Base-by-base conservation (phyloP, 53 echinoderm and acorn worm genomes). In the Echinarachnius parma region DNA sequence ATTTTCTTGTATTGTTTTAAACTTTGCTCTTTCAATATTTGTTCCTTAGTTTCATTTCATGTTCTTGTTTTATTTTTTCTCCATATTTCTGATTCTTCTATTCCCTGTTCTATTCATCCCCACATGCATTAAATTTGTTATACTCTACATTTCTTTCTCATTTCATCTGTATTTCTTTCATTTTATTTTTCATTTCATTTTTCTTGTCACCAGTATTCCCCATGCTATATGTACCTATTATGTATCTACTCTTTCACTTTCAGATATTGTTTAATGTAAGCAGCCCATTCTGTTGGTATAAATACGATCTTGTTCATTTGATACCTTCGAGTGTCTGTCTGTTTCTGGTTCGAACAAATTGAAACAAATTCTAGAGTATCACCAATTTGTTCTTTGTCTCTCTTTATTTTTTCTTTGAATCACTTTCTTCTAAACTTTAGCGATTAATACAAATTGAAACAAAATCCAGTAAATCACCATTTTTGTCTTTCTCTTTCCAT, bases 161-260 rank as follows among this genome's bases (percentile, higher is more conserved):
- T 13, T 13, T 39, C 13, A 4, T 50, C 20, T n/a, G 4, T 50
- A 4, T 16, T n/a, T 32, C 15, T 29, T 60, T 32, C 29, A 27
- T 21, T 26, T 14, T 63, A 44, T 65, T 46, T 65, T 46, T 46
- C 25, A 29, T 46, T 62, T 4, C 35, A 11, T 65, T 29, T 65
- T 46, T 65, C 39, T 39, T 39, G n/a, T 39, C 39, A 9, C 39
- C 39, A 7, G 7, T 13, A 39, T 39, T 39, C 39, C 39, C 13
- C 39, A 39, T 39, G 7, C 39, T 65, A 5, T 65, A 42, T 1
- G 4, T 15, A 36, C 21, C 23, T 39, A 11, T 3, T 42, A 35
- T 19, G 4, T 50, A 28, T 16, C 4, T 27, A n/a, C 48, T 37
- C 39, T 65, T 15, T 22, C 29, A 37, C 62, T 27, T 46, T 46